Evolutionary conservation across 1,140 invertebrate species (phyloP).

Genomic region (Achroia grisella): DNA sequence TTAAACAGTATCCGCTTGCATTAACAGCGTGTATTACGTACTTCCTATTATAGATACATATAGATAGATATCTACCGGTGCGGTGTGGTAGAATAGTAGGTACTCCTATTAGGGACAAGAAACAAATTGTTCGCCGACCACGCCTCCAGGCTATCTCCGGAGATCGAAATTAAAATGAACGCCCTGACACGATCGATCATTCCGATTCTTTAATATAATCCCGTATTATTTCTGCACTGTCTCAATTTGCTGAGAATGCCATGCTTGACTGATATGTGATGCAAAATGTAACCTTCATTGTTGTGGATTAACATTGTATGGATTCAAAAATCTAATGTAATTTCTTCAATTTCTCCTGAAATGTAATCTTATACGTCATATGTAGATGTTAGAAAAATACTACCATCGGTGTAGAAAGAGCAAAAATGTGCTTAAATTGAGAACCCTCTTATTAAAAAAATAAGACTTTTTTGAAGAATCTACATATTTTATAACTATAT

Average conservation of each 20-base stretch:
- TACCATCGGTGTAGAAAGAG: no score
- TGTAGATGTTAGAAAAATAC: no score
- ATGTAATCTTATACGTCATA: no score
- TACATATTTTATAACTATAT: no score
- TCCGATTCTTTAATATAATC: conserved; percentile 68
- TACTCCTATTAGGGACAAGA: conserved; percentile 46
- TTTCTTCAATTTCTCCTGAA: neutral
- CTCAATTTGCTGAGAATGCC: conserved; percentile 52
- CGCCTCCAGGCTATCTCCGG: conserved; percentile 57
- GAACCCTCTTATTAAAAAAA: no score
- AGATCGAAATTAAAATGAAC: conserved; percentile 71
- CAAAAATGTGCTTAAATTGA: no score
- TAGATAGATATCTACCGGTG: conserved; percentile 26
- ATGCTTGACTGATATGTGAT: conserved; percentile 54
- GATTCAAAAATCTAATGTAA: conserved; percentile 17
- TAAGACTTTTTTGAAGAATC: no score
- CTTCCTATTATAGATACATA: neutral
- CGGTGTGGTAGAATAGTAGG: no score
- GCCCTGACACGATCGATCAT: conserved; percentile 68
- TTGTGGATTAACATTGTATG: conserved; percentile 38
- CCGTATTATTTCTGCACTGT: conserved; percentile 63
- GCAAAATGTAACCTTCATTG: conserved; percentile 34
- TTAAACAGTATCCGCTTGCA: no score
- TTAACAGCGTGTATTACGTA: no score
- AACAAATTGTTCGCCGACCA: conserved; percentile 66